Conservation (phyloP, 2,797 vertebrate genomes). For the Pempheris klunzingeri region DNA sequence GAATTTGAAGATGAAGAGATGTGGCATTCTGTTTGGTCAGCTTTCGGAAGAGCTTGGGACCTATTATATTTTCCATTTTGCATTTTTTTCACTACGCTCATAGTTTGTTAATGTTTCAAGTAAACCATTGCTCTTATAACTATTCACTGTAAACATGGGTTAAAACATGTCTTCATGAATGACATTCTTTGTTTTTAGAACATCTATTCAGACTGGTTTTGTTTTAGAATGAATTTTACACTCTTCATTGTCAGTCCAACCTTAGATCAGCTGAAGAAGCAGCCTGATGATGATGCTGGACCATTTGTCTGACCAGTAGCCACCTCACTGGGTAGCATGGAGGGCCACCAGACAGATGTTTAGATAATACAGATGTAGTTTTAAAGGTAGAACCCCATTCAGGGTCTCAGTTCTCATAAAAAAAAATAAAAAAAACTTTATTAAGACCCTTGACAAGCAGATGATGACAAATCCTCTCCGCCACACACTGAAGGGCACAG, state of each 20-base stretch:
- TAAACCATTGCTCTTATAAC: not conserved
- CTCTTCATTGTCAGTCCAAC: not conserved
- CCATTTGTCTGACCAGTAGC: not conserved
- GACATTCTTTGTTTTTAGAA: not conserved
- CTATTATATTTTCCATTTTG: not conserved
- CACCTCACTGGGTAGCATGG: not conserved
- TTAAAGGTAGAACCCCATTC: slow-evolving; percentile 6
- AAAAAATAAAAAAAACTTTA: slow-evolving; percentile 19
- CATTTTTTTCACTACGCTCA: not conserved
- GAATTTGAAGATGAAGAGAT: slow-evolving; percentile 34
- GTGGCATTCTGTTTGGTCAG: not conserved
- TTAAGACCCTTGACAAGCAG: slow-evolving; percentile 40
- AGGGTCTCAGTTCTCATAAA: slow-evolving; percentile 14
- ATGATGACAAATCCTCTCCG: slow-evolving; percentile 57
- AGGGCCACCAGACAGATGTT: not conserved
- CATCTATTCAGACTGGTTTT: not conserved
- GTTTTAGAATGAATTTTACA: not conserved
- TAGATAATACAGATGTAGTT: slow-evolving; percentile 18
- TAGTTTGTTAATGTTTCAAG: not conserved
- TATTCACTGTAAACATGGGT: not conserved
- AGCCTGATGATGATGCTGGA: not conserved
- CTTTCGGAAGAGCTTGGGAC: not conserved
- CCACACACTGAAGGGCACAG: slow-evolving; percentile 67
- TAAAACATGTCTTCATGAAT: not conserved
- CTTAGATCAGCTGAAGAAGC: not conserved